Evolutionary conservation across 2,113 vertebrate genomes (phyloP).

Genomic region (Hippocampus barbouri): DNA sequence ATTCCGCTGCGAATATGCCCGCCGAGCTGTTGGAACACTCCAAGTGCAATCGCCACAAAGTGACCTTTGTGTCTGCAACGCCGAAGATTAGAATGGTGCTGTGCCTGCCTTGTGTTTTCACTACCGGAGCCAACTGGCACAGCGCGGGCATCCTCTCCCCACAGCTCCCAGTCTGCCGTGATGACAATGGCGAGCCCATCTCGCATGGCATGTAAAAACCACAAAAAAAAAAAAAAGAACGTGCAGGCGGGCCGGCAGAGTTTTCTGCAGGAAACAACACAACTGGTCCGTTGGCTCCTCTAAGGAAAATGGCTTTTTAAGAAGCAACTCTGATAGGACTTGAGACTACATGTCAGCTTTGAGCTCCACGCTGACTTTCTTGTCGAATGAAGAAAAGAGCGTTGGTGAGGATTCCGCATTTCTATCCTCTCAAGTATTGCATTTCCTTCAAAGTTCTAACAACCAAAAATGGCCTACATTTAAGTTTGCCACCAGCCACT

Average conservation of each 20-base stretch:
- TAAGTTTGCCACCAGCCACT: slow-evolving; percentile 47
- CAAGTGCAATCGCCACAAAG: slow-evolving; percentile 49
- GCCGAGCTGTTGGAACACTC: slow-evolving; percentile 48
- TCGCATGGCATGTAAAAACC: slow-evolving; percentile 64
- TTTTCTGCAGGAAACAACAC: slow-evolving; percentile 49
- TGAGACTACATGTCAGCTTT: slow-evolving; percentile 17
- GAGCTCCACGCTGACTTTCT: slow-evolving; percentile 18
- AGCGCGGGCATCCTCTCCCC: slow-evolving; percentile 52
- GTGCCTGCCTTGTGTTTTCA: slow-evolving; percentile 74
- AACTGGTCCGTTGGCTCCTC: slow-evolving; percentile 26
- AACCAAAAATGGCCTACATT: slow-evolving; percentile 49
- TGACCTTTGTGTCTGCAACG: slow-evolving; percentile 71
- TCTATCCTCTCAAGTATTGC: slow-evolving; percentile 41
- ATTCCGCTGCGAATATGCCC: slow-evolving; percentile 17
- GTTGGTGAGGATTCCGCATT: slow-evolving; percentile 39
- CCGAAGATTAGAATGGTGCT: slow-evolving; percentile 70
- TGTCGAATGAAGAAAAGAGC: slow-evolving; percentile 20
- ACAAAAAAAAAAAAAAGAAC: slow-evolving; percentile 62
- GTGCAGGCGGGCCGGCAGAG: slow-evolving; percentile 56
- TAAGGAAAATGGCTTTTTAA: slow-evolving; percentile 20
- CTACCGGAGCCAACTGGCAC: slow-evolving; percentile 73
- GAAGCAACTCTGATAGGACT: neutral
- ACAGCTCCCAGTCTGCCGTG: slow-evolving; percentile 65
- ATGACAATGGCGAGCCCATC: slow-evolving; percentile 69
- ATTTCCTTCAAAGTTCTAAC: slow-evolving; percentile 33